Evolutionary conservation across 2,888 invertebrate genomes (phyloP).

Genomic region (Agrotis segetum): DNA sequence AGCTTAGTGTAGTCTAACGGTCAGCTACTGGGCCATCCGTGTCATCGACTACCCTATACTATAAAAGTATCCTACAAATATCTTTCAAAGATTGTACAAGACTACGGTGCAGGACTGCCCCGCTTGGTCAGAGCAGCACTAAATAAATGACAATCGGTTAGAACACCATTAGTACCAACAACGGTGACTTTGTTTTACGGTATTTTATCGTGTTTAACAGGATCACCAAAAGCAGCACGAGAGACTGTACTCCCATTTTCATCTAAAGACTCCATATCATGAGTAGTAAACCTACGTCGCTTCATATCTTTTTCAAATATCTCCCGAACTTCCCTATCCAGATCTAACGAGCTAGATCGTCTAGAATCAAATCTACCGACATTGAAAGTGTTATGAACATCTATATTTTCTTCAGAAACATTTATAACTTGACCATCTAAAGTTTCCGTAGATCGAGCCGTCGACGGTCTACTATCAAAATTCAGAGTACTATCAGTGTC

Average conservation of each 20-base stretch:
- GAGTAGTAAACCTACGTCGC: constrained; percentile 65
- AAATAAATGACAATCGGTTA: too few relatives aligned
- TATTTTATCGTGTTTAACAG: constrained; percentile 54
- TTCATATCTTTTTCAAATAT: constrained; percentile 82
- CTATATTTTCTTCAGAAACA: constrained; percentile 79
- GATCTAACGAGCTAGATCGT: constrained; percentile 83
- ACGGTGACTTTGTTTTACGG: too few relatives aligned
- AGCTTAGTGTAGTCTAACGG: too few relatives aligned
- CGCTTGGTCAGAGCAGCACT: too few relatives aligned
- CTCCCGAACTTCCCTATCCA: constrained; percentile 84
- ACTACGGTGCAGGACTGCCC: too few relatives aligned
- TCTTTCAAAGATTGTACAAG: too few relatives aligned
- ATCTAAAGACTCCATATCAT: constrained; percentile 61
- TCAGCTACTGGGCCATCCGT: too few relatives aligned
- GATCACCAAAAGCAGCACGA: constrained; percentile 78
- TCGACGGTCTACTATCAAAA: constrained; percentile 71
- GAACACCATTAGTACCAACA: too few relatives aligned
- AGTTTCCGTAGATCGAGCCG: constrained; percentile 77
- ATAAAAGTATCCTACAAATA: neutral
- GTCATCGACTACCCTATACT: too few relatives aligned
- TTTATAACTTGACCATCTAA: constrained; percentile 82
- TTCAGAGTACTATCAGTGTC: constrained; percentile 69
- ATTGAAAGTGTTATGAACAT: constrained; percentile 77
- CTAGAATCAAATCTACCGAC: constrained; percentile 74
- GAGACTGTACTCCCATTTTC: constrained; percentile 71